Evolutionary conservation across 2,888 invertebrate genomes (phyloP), one percentile per base, ranked within the genome.

Genomic region (Plusia festucae): DNA sequence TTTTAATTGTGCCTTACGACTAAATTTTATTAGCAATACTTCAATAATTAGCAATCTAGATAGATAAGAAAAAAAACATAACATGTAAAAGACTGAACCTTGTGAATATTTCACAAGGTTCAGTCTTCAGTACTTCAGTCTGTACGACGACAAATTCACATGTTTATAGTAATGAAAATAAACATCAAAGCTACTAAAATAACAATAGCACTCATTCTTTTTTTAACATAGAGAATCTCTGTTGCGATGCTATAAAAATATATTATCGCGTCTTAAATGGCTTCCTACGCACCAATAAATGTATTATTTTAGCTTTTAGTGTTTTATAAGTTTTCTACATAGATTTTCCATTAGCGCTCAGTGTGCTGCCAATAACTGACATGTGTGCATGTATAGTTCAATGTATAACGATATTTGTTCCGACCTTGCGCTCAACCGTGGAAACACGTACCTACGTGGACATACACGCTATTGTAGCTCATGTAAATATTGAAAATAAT

Each of bases 361-460:
- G 57, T 18, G 56, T 53, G 66, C 27, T 52, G 40, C 58, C 6
- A 11, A 20, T 46, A 44, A 32, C n/a, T n/a, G n/a, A n/a, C n/a
- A n/a, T 13, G 13, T 40, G n/a, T 40, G 34, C 3, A 13, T n/a
- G 49, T 6, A 56, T 16, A 44, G 46, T 15, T 51, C 74, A 72
- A 68, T 56, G 46, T 49, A 34, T 54, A 52, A 40, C 44, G 30
- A 46, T 51, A 40, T 63, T 51, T 20, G 24, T 27, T 11, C 16
- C 16, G 60, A 75, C 75, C 72, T 75, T 75, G 74, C 30, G 46
- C 8, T 49, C 51, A 24, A 16, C 51, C 20, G 40, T 54, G 52
- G 70, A 70, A 46, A n/a, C 8, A 61, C 49, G 32, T 16, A 20
- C 20, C 7, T n/a, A 40, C 6, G 44, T 68, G 52, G 59, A 60